These are phyloP conservation scores for Neostethus bicornis DNA, from an alignment of 2,797 vertebrate genomes.

Conservation along the genomic window DNA sequence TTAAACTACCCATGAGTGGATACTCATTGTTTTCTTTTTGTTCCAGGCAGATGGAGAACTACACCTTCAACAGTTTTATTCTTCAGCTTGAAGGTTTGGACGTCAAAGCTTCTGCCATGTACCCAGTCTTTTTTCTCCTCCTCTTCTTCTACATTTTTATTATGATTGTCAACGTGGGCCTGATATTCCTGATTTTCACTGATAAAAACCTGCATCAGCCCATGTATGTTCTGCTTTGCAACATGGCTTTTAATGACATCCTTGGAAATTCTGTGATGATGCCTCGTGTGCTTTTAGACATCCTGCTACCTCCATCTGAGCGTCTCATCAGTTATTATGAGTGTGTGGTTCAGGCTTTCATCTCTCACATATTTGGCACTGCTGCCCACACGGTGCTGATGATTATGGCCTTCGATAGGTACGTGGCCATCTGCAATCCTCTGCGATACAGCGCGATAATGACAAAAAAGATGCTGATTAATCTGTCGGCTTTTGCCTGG, in stretches of 20 bases:
- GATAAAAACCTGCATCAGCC: conserved; percentile 75
- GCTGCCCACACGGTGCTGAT: neutral
- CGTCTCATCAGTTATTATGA: conserved; percentile 70
- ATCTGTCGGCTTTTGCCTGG: conserved; percentile 28
- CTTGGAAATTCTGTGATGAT: conserved; percentile 69
- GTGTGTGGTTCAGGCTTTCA: conserved; percentile 84
- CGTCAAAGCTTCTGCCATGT: neutral
- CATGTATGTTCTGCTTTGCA: conserved; percentile 80
- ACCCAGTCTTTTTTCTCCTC: conserved; percentile 44
- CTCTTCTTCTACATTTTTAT: conserved; percentile 47
- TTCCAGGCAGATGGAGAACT: conserved; percentile 53
- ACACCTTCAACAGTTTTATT: conserved; percentile 41
- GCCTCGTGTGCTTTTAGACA: conserved; percentile 73
- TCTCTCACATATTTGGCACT: neutral
- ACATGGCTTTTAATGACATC: conserved; percentile 75
- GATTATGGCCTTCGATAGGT: neutral
- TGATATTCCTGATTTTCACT: conserved; percentile 27
- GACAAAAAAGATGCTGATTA: too few relatives aligned
- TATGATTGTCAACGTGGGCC: conserved; percentile 39
- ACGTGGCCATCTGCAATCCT: conserved; percentile 3
- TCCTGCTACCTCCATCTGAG: conserved; percentile 72
- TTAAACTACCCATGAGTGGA: too few relatives aligned
- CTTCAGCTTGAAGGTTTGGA: conserved; percentile 57
- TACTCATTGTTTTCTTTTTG: too few relatives aligned
- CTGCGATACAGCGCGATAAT: neutral